These are phyloP conservation scores for Minunthozetes semirufus DNA, from an alignment of 2,888 invertebrate genomes.

Conservation along the genomic window DNA sequence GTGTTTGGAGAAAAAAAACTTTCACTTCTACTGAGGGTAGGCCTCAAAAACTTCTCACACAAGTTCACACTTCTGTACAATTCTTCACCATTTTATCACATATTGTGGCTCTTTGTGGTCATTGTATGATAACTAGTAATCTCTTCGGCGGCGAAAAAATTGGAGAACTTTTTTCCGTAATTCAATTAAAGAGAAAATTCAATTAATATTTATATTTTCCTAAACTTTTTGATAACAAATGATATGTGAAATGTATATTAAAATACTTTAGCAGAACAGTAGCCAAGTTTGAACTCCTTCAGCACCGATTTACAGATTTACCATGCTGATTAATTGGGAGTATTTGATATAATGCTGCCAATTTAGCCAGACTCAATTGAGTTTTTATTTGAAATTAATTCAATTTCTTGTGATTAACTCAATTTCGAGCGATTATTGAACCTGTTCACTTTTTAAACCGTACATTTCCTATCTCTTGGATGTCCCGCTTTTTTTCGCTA, in stretches of 20 bases:
- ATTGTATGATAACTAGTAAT: background rate
- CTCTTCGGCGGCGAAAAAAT: background rate
- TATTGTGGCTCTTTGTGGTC: background rate
- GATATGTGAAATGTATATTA: background rate
- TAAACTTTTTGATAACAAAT: background rate
- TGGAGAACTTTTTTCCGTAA: background rate
- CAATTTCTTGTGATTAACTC: too few relatives aligned
- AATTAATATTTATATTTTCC: background rate
- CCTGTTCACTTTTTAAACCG: too few relatives aligned
- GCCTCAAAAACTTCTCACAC: background rate
- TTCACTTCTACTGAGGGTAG: background rate
- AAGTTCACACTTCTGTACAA: background rate
- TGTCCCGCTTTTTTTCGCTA: too few relatives aligned
- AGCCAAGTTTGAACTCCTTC: too few relatives aligned
- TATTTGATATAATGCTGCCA: too few relatives aligned
- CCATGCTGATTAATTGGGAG: too few relatives aligned
- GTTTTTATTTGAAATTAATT: too few relatives aligned
- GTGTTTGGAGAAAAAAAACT: background rate
- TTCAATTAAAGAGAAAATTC: background rate
- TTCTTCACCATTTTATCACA: background rate
- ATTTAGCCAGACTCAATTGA: too few relatives aligned
- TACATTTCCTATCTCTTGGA: too few relatives aligned
- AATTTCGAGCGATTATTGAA: too few relatives aligned
- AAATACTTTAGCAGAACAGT: too few relatives aligned
- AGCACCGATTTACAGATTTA: too few relatives aligned